Base-by-base conservation (phyloP, 35 echinoderm and acorn worm species). In the Heliocidaris tuberculata region DNA sequence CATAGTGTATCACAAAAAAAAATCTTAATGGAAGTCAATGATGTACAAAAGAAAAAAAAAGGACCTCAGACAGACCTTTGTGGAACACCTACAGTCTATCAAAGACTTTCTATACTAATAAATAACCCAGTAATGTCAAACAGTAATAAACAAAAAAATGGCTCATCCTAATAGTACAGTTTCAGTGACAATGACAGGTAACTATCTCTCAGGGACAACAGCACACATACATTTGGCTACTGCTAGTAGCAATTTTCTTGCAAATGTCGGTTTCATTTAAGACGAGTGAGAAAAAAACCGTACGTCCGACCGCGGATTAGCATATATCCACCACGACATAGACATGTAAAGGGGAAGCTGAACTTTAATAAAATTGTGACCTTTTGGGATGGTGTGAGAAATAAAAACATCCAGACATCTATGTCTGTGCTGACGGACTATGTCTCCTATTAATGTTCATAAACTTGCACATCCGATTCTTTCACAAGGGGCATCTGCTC, bases 291-390 rank as follows among this genome's bases (percentile, higher is more conserved):
- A 6, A 27, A 27, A 27, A n/a, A 27, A 70, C 6, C 0, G 60
- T 6, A 24, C 6, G 50, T 70, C 60, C 21, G 24, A 21, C 17
- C 16, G 17, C 21, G 60, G 60, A 70, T 70, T 17, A 27, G 24
- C 60, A 21, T 27, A 24, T 70, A 70, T 70, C 60, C 60, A 70
- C 60, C 16, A 6, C 16, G 17, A 70, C 60, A 70, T 19, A 21
- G 24, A 70, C 16, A 70, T 70, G 21, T 19, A 70, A n/a, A 70
- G 60, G 60, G 60, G 60, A 17, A 70, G 60, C 60, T 27, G 24
- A 70, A 70, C 60, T 70, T 70, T 70, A 70, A 70, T 70, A 70
- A 70, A 70, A 70, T 70, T 70, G 60, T 70, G 60, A 70, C 60
- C 60, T 70, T 70, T 70, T 70, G 60, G 60, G 24, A 70, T 70